A percentile compares a stretch with the other conserved stretches of the same genome.
Evolutionary conservation across 2,888 invertebrate genomes (phyloP).

Genomic region (Saturnia pavonia): DNA sequence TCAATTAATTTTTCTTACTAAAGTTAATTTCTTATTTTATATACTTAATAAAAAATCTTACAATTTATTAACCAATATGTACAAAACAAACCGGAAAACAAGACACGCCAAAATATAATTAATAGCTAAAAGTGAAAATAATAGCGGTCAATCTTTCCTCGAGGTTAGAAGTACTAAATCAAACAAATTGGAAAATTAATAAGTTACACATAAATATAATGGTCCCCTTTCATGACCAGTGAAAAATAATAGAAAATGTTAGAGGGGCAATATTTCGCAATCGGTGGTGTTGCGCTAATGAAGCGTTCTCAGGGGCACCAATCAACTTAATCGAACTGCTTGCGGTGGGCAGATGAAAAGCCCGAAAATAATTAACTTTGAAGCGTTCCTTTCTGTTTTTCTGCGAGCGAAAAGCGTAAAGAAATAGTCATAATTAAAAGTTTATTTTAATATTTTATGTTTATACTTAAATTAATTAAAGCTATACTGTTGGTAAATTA

Average conservation of each 20-base stretch:
- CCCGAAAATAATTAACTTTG: slow-evolving; percentile 39
- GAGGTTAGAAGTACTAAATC: slow-evolving; percentile 23
- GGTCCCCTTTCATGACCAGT: slow-evolving; percentile 32
- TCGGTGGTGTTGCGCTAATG: slow-evolving; percentile 47
- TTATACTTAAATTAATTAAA: neutral
- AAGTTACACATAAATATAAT: slow-evolving; percentile 41
- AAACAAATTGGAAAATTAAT: slow-evolving; percentile 34
- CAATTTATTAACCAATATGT: too few species aligned
- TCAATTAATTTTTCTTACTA: too few species aligned
- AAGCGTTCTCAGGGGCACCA: slow-evolving; percentile 45
- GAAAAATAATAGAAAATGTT: slow-evolving; percentile 29
- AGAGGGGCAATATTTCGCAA: slow-evolving; percentile 33
- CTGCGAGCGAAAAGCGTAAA: neutral
- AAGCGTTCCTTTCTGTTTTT: slow-evolving; percentile 13
- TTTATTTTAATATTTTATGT: neutral
- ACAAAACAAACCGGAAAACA: neutral
- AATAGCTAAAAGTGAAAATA: neutral
- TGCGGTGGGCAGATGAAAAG: slow-evolving; percentile 29
- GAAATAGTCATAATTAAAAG: slow-evolving; percentile 5
- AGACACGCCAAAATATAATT: neutral
- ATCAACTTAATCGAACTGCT: slow-evolving; percentile 49
- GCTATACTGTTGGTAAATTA: too few species aligned
- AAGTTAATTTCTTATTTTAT: too few species aligned
- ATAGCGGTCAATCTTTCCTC: neutral
- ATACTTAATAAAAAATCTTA: too few species aligned